phyloP scores from a whole-genome alignment of 2,888 invertebrate genomes.

The Lithophane ornitopus region DNA sequence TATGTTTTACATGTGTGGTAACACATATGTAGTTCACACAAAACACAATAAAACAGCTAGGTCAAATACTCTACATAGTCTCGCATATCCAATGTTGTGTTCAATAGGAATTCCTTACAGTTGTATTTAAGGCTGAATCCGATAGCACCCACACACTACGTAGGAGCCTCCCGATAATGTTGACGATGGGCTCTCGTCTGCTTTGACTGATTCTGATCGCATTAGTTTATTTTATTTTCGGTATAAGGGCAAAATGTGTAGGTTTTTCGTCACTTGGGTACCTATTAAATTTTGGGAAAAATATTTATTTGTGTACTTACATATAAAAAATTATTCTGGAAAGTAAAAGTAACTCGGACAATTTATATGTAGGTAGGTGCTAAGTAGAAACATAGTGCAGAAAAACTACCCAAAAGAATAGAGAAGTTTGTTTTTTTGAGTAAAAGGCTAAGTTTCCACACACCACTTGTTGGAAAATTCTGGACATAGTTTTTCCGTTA shows the following conservation, averaged over 20 bases:
- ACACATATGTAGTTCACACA: neutral
- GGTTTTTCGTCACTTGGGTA: neutral
- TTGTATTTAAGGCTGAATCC: slow-evolving; percentile 55
- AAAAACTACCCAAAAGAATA: no score
- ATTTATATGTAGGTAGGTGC: no score
- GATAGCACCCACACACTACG: slow-evolving; percentile 63
- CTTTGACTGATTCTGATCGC: slow-evolving; percentile 63
- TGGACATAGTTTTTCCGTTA: no score
- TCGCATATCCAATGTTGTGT: slow-evolving; percentile 53
- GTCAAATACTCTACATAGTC: slow-evolving; percentile 33
- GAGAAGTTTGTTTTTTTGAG: no score
- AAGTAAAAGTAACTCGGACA: no score
- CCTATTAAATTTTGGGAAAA: no score
- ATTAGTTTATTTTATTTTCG: slow-evolving; percentile 36
- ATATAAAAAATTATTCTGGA: no score
- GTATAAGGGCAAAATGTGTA: neutral
- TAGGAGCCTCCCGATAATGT: slow-evolving; percentile 71
- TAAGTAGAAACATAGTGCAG: no score
- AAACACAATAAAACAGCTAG: slow-evolving; percentile 51
- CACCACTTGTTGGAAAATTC: no score
- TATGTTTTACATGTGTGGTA: no score
- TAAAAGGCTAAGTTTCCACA: no score
- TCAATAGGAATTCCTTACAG: slow-evolving; percentile 55
- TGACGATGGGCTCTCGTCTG: slow-evolving; percentile 68
- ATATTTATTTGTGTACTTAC: no score